phyloP scores from a whole-genome alignment of 30 jellyfish, hydroid and myxozoan genomes.

The Turritopsis rubra region DNA sequence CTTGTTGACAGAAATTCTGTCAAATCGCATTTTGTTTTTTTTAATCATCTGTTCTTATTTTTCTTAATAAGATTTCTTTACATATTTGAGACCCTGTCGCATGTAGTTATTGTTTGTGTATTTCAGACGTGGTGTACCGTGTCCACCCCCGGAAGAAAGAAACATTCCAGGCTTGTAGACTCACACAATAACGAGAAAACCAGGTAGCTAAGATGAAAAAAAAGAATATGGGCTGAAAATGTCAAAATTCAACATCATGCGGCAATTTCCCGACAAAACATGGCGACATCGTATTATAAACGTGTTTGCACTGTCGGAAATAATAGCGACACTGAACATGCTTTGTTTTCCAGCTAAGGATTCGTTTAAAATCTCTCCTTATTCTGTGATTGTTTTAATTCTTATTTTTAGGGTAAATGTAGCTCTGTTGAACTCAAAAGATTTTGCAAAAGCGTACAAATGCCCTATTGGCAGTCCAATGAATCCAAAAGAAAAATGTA shows the following conservation, averaged over 20 bases:
- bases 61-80: too few species aligned
- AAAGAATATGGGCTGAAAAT: too few species aligned
- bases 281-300: too few species aligned
- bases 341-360: neutral
- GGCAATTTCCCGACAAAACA: too few species aligned
- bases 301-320: too few species aligned
- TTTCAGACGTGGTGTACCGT: slow-evolving; percentile 70
- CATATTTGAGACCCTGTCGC: too few species aligned
- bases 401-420: slow-evolving; percentile 53
- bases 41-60: too few species aligned
- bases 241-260: too few species aligned
- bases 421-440: slow-evolving; percentile 55
- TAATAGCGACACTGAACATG: too few species aligned
- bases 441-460: slow-evolving; percentile 49
- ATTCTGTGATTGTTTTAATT: neutral
- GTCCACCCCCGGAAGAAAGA: slow-evolving; percentile 35
- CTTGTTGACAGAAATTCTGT: neutral
- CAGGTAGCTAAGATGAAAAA: too few species aligned
- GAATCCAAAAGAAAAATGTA: slow-evolving; percentile 63
- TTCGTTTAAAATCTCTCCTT: neutral
- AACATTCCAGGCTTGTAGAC: slow-evolving; percentile 28
- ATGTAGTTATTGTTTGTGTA: neutral
- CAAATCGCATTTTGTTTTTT: too few species aligned
- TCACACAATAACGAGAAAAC: slow-evolving; percentile 53
- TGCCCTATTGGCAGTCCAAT: slow-evolving; percentile 44